Conservation (phyloP, 2,113 vertebrate genomes). For the Dipodomys stephensi region DNA sequence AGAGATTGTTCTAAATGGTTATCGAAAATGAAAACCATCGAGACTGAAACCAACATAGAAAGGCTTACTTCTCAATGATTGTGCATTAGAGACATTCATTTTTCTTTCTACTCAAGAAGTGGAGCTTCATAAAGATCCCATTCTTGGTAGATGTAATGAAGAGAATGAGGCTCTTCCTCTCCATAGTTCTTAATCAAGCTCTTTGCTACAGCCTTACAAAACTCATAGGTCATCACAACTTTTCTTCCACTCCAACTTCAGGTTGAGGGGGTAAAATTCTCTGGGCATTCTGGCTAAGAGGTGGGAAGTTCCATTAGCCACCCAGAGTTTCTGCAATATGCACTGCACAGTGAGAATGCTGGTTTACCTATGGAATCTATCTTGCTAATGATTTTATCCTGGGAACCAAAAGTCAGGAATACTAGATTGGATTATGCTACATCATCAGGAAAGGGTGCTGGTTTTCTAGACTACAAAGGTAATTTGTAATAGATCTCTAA, state of each 20-base stretch:
- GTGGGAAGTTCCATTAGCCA: neutral
- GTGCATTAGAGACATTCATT: neutral
- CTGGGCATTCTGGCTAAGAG: accelerated
- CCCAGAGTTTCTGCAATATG: accelerated
- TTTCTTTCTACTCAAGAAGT: neutral
- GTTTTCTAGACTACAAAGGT: neutral
- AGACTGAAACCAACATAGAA: neutral
- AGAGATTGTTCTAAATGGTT: neutral
- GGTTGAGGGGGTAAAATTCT: neutral
- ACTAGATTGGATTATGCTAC: neutral
- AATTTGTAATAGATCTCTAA: neutral
- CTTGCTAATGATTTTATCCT: neutral
- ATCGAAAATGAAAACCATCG: neutral
- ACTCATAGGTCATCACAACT: neutral
- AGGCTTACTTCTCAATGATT: neutral
- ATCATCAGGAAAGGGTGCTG: neutral
- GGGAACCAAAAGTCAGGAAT: neutral
- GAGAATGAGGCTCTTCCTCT: neutral
- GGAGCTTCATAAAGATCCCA: neutral
- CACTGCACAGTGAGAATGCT: neutral
- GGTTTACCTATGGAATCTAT: accelerated
- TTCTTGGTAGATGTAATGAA: neutral
- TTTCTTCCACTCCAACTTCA: neutral
- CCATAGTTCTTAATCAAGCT: neutral
- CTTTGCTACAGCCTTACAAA: neutral